These are phyloP conservation scores for Myotis findleyi DNA, from an alignment of 2,797 vertebrate species.

Conservation along the genomic window DNA sequence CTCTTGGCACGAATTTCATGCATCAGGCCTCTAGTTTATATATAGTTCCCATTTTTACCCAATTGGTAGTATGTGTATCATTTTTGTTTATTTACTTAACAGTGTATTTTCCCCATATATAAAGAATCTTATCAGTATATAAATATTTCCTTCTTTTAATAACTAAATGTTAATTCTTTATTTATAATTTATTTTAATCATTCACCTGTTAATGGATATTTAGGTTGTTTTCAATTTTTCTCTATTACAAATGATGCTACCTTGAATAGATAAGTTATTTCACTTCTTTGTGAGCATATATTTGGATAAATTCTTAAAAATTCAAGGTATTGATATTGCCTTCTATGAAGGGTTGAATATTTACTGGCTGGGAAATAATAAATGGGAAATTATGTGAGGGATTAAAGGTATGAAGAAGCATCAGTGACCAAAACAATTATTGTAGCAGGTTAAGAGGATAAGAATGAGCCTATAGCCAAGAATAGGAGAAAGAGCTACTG, in stretches of 20 bases:
- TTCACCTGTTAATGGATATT: conserved; percentile 5
- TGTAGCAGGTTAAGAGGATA: conserved; percentile 6
- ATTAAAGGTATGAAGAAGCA: conserved; percentile 29
- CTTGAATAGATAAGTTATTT: conserved; percentile 46
- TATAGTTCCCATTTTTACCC: neutral
- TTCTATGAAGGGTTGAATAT: neutral
- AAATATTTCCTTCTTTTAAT: neutral
- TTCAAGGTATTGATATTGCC: neutral
- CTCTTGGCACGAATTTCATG: too few relatives aligned
- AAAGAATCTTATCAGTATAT: conserved; percentile 31
- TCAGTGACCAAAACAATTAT: neutral
- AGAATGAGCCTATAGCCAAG: neutral
- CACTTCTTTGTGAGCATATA: neutral
- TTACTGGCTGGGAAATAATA: conserved; percentile 57
- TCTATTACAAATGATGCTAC: conserved; percentile 2
- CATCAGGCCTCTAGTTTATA: neutral
- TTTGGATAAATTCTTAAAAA: conserved; percentile 29
- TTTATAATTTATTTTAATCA: conserved; percentile 33
- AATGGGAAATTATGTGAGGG: conserved; percentile 12
- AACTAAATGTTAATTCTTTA: conserved; percentile 23
- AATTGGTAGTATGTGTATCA: neutral
- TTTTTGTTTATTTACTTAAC: conserved; percentile 40
- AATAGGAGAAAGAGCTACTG: neutral
- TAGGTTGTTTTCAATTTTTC: conserved; percentile 29
- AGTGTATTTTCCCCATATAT: neutral